Percentiles rank a stretch among this genome's conserved stretches.
Evolutionary conservation across 2,113 vertebrate species (phyloP).

Genomic region (Eupsittula cactorum): DNA sequence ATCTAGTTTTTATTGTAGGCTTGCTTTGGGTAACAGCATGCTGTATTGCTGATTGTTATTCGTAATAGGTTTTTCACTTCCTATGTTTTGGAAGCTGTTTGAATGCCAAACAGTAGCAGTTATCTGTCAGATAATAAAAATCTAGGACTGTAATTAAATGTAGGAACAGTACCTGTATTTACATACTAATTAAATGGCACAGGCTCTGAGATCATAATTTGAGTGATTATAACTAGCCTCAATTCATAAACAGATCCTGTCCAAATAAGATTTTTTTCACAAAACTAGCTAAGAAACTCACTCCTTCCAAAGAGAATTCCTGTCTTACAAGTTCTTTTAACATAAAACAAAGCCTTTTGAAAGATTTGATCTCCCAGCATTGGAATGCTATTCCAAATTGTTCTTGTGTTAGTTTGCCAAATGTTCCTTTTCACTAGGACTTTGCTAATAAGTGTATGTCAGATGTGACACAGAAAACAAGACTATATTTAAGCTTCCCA

Average conservation of each 20-base stretch:
- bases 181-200: constrained; percentile 18
- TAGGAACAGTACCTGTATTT: background rate
- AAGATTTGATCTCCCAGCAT: background rate
- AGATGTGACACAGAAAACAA: background rate
- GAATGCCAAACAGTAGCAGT: constrained; percentile 21
- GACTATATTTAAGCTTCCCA: constrained; percentile 17
- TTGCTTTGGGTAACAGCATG: constrained; percentile 23
- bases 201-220: background rate
- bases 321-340: constrained; percentile 40
- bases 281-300: constrained; percentile 26
- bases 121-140: background rate
- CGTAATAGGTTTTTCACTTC: constrained; percentile 3
- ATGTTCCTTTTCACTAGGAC: background rate
- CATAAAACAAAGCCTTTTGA: constrained; percentile 40
- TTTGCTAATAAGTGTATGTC: constrained; percentile 5
- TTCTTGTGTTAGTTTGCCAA: constrained; percentile 6
- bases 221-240: background rate
- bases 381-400: background rate
- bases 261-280: background rate
- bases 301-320: constrained; percentile 31
- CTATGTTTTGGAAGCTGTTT: background rate
- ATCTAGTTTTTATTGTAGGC: background rate
- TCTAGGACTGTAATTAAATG: constrained; percentile 7
- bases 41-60: constrained; percentile 47
- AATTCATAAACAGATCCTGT: background rate